These are phyloP conservation scores for Geotrupes spiniger DNA, from an alignment of 2,888 invertebrate genomes.

Conservation along the genomic window DNA sequence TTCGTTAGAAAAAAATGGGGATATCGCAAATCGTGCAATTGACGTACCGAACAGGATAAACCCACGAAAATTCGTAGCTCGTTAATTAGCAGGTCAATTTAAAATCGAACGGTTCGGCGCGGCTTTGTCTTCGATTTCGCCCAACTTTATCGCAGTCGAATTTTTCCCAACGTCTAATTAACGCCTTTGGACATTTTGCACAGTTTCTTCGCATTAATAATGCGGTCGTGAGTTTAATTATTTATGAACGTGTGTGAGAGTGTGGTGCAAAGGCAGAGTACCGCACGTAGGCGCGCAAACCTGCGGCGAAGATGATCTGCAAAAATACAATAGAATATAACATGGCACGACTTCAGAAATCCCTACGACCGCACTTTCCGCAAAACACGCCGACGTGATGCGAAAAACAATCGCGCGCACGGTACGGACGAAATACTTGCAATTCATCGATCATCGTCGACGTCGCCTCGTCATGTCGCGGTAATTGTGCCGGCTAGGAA, in stretches of 20 bases:
- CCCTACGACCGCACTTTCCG: slow-evolving; percentile 27
- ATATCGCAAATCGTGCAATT: too few relatives aligned
- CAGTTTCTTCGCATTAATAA: slow-evolving; percentile 7
- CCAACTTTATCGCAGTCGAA: too few relatives aligned
- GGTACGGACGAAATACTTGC: background rate
- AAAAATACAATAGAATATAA: slow-evolving; percentile 15
- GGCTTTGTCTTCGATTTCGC: too few relatives aligned
- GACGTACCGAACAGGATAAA: too few relatives aligned
- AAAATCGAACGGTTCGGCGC: too few relatives aligned
- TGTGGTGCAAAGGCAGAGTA: slow-evolving; percentile 7
- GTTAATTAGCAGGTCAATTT: too few relatives aligned
- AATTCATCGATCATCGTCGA: slow-evolving; percentile 1
- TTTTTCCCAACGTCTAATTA: too few relatives aligned
- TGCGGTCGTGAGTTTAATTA: slow-evolving; percentile 18
- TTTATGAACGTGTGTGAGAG: slow-evolving; percentile 17
- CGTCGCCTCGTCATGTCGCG: background rate
- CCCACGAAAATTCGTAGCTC: too few relatives aligned
- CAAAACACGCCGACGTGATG: slow-evolving; percentile 19
- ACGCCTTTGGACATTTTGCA: background rate
- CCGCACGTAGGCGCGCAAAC: slow-evolving; percentile 15
- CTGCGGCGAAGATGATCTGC: slow-evolving; percentile 20
- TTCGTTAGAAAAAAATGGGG: too few relatives aligned
- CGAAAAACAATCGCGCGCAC: slow-evolving; percentile 10
- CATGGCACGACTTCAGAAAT: slow-evolving; percentile 20
- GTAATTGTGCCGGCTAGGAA: slow-evolving; percentile 11